A percentile compares a stretch with the other conserved stretches of the same genome.
Conservation (phyloP, 2,797 vertebrate genomes). For the Melanotaenia trifasciata region DNA sequence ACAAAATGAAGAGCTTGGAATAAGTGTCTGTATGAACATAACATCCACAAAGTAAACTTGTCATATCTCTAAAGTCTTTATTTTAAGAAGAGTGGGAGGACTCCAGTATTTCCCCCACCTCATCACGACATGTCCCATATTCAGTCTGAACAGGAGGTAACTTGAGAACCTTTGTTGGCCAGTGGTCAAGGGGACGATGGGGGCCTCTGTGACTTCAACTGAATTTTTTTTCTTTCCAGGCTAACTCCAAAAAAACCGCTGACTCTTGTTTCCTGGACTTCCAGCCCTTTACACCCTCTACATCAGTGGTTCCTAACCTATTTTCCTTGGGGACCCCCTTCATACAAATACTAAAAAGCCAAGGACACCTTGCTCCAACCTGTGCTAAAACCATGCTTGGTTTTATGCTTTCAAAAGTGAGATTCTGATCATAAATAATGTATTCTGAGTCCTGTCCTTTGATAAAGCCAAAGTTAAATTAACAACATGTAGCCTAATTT, state of each 20-base stretch:
- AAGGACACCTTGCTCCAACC: too few relatives aligned
- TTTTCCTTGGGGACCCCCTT: too few relatives aligned
- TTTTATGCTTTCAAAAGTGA: too few relatives aligned
- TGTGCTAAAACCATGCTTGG: too few relatives aligned
- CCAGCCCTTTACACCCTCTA: constrained; percentile 13
- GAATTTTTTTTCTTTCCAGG: constrained; percentile 34
- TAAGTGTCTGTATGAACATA: not conserved
- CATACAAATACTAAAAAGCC: too few relatives aligned
- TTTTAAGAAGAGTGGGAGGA: not conserved
- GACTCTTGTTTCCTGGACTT: constrained; percentile 38
- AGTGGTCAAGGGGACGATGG: constrained; percentile 59
- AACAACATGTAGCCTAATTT: too few relatives aligned
- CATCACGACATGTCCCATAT: constrained; percentile 38
- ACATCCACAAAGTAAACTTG: constrained; percentile 7
- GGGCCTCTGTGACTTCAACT: constrained; percentile 34
- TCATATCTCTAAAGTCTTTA: constrained; percentile 6
- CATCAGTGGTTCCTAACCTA: too few relatives aligned
- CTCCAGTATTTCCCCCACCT: constrained; percentile 2
- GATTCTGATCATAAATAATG: too few relatives aligned
- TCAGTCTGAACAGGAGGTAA: constrained; percentile 62
- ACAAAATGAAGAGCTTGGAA: constrained; percentile 36
- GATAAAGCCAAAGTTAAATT: too few relatives aligned
- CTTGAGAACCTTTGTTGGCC: constrained; percentile 73
- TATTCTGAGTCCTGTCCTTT: too few relatives aligned
- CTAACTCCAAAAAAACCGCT: constrained; percentile 27